Percentiles rank a stretch among this genome's conserved stretches.
phyloP scores from a whole-genome alignment of 2,797 vertebrate species.

The Poecilia wingei region DNA sequence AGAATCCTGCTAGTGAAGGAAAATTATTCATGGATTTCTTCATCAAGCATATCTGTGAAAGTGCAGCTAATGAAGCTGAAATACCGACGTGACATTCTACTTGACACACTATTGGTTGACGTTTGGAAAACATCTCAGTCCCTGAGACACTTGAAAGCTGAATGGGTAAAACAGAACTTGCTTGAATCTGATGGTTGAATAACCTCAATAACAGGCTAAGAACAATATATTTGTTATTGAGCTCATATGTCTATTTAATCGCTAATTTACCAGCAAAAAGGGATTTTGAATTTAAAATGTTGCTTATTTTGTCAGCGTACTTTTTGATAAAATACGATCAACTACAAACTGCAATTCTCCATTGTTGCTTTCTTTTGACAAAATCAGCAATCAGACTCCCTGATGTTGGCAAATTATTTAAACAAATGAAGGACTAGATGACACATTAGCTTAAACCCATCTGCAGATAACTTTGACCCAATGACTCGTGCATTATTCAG shows the following conservation, averaged over 20 bases:
- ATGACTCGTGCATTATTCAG: slow-evolving; percentile 24
- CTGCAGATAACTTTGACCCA: slow-evolving; percentile 32
- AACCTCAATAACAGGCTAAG: too few species aligned
- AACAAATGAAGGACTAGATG: slow-evolving; percentile 7
- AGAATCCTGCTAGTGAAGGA: neutral
- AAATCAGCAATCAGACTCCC: neutral
- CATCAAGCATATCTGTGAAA: neutral
- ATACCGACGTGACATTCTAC: neutral
- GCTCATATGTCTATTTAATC: too few species aligned
- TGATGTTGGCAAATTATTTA: neutral
- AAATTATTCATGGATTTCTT: neutral
- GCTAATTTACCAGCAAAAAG: too few species aligned
- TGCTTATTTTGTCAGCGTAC: too few species aligned
- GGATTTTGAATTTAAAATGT: too few species aligned
- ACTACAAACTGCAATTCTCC: neutral
- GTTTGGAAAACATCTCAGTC: neutral
- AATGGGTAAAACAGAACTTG: too few species aligned
- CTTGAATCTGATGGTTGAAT: too few species aligned
- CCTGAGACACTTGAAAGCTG: too few species aligned
- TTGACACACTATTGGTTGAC: neutral
- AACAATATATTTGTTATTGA: too few species aligned
- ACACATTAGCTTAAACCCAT: slow-evolving; percentile 5
- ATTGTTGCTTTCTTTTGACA: neutral
- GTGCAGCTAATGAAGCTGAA: neutral
- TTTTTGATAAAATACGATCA: too few species aligned